Evolutionary conservation across 2,113 vertebrate species (phyloP).

Genomic region (Dendrocopos noguchii): DNA sequence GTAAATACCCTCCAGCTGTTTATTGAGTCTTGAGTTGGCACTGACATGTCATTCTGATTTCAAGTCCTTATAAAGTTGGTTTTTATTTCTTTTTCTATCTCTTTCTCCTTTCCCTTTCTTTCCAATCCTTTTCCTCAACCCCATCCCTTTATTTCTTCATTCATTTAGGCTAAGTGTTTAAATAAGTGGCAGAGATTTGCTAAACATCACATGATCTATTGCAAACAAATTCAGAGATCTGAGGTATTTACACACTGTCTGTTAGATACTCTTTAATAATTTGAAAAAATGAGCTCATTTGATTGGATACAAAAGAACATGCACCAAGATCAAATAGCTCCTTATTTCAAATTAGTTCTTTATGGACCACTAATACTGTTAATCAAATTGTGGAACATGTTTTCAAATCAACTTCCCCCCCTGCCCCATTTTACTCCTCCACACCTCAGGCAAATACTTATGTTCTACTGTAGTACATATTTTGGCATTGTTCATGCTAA

Average conservation of each 20-base stretch:
- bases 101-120: background rate
- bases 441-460: conserved; percentile 38
- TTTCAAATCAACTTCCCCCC: background rate
- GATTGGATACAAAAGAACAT: background rate
- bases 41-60: background rate
- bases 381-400: background rate
- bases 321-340: background rate
- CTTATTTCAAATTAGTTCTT: background rate
- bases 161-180: conserved; percentile 17
- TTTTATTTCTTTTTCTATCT: background rate
- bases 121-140: accelerated
- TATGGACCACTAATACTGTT: background rate
- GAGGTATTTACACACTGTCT: background rate
- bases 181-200: conserved; percentile 3
- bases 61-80: background rate
- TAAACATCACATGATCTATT: conserved; percentile 34
- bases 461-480: background rate
- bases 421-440: background rate
- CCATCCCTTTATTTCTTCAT: background rate
- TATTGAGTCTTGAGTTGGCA: background rate
- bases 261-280: background rate
- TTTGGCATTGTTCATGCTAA: conserved; percentile 13
- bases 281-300: background rate
- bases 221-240: conserved; percentile 25
- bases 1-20: background rate